A percentile compares a stretch with the other conserved stretches of the same genome.
Conservation (phyloP, 2,797 vertebrate species). For the Potorous gilbertii region DNA sequence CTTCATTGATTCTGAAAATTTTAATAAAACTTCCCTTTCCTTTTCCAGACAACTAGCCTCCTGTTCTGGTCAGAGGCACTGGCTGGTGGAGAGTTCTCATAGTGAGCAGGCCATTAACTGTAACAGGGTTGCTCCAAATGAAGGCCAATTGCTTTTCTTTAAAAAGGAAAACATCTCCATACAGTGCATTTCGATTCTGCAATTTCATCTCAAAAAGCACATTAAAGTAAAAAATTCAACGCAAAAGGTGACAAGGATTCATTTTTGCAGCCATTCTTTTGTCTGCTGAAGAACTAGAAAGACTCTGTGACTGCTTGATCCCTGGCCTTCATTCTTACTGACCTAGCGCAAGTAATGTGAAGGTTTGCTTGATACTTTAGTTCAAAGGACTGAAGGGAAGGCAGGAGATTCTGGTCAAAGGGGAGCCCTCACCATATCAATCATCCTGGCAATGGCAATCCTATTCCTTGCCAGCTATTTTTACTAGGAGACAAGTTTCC, state of each 20-base stretch:
- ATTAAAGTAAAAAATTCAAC: neutral
- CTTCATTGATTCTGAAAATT: neutral
- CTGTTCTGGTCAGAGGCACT: neutral
- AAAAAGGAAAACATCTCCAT: neutral
- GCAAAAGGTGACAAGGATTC: neutral
- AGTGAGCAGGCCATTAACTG: neutral
- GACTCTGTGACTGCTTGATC: neutral
- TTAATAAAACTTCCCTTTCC: neutral
- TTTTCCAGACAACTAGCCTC: neutral
- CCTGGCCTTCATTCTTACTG: neutral
- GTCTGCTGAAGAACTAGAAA: neutral
- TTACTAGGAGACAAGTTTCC: neutral
- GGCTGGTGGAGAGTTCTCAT: neutral
- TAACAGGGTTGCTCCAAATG: neutral
- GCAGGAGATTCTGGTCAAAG: too few relatives aligned
- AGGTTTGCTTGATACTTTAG: neutral
- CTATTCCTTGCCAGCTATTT: neutral
- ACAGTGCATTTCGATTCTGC: neutral
- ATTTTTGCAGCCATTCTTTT: neutral
- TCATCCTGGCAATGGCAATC: fast-evolving
- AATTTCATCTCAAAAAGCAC: neutral
- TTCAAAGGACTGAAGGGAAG: neutral
- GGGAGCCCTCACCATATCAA: neutral
- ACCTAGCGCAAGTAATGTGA: neutral
- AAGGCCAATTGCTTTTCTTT: neutral